phyloP scores from a whole-genome alignment of 2,888 invertebrate genomes.

The Drosophila algonquin region DNA sequence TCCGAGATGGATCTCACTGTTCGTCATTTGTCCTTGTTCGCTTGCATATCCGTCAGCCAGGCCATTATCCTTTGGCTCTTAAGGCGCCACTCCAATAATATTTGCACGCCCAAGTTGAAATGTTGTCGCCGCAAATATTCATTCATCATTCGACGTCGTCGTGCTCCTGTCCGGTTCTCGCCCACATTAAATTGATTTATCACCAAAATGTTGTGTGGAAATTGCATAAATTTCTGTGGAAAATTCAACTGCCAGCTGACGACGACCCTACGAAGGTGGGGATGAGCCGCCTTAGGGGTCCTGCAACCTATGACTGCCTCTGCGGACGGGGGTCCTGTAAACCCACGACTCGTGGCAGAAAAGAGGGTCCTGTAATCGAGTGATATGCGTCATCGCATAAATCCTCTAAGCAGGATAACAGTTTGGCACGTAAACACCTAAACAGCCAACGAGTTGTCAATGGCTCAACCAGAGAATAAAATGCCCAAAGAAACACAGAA shows the following conservation, averaged over 20 bases:
- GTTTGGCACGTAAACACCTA: conserved; percentile 72
- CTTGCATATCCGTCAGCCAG: conserved; percentile 52
- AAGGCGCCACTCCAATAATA: conserved; percentile 58
- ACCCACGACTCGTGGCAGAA: not conserved
- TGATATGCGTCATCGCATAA: conserved; percentile 47
- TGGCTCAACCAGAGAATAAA: conserved; percentile 51
- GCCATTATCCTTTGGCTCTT: conserved; percentile 55
- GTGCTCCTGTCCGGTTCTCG: conserved; percentile 19
- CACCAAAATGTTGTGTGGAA: conserved; percentile 43
- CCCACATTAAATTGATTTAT: conserved; percentile 66
- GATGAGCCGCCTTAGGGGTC: not conserved
- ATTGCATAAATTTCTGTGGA: conserved; percentile 62
- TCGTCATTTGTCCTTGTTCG: conserved; percentile 17
- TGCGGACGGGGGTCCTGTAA: conserved; percentile 11
- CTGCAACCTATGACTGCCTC: not conserved
- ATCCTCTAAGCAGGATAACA: conserved; percentile 63
- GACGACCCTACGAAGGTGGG: conserved; percentile 12
- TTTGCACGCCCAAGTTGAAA: conserved; percentile 64
- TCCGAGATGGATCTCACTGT: not conserved
- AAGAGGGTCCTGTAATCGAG: conserved; percentile 34
- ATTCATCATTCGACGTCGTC: conserved; percentile 61
- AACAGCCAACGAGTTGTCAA: conserved; percentile 56
- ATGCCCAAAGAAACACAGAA: conserved; percentile 42
- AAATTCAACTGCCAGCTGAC: conserved; percentile 37
- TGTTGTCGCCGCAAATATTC: conserved; percentile 66